Percentiles rank a stretch among this genome's conserved stretches.
These are phyloP conservation scores for Aptenodytes forsteri DNA, from an alignment of 2,113 vertebrate species.

Conservation along the genomic window DNA sequence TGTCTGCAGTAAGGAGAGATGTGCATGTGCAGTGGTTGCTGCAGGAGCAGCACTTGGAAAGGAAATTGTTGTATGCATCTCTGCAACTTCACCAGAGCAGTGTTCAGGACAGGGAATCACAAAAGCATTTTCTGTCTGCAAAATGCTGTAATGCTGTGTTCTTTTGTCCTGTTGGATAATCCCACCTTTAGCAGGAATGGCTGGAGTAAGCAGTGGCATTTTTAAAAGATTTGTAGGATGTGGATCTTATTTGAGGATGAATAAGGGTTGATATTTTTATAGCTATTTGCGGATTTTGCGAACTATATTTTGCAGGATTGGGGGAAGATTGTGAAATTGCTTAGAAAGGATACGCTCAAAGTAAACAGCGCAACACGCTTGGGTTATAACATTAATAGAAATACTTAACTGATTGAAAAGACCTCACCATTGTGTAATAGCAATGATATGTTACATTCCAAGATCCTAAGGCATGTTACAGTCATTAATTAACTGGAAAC, in stretches of 20 bases:
- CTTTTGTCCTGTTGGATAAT: neutral
- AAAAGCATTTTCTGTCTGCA: neutral
- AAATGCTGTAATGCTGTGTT: neutral
- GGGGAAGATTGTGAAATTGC: neutral
- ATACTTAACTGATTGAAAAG: neutral
- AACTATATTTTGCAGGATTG: neutral
- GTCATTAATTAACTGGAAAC: conserved; percentile 46
- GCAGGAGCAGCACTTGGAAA: neutral
- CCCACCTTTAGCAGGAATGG: neutral
- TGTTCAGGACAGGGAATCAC: neutral
- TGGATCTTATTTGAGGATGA: neutral
- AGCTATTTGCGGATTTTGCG: neutral
- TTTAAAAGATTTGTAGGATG: neutral
- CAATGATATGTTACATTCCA: neutral
- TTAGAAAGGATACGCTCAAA: neutral
- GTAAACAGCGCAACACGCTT: neutral
- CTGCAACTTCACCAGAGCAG: neutral
- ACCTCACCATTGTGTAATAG: neutral
- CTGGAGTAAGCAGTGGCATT: neutral
- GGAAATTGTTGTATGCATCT: neutral
- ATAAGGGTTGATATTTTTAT: neutral
- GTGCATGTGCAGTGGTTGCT: neutral
- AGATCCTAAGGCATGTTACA: neutral
- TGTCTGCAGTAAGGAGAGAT: neutral
- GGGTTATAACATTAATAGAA: neutral